Conservation (phyloP, 2,797 vertebrate genomes). For the Gouania willdenowi region DNA sequence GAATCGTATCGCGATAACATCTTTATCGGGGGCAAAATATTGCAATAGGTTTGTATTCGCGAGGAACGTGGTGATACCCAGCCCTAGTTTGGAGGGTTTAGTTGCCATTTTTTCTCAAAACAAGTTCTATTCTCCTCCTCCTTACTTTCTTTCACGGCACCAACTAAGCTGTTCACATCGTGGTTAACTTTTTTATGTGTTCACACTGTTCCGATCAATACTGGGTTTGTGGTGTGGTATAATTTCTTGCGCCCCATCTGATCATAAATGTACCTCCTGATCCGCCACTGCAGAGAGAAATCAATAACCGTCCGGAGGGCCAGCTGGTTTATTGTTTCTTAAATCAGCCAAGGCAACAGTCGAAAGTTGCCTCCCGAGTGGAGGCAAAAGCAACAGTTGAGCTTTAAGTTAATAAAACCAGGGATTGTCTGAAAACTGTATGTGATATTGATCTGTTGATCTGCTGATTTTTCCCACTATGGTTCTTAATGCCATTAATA, state of each 20-base stretch:
- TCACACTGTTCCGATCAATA: conserved; percentile 50
- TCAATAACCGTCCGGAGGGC: conserved; percentile 57
- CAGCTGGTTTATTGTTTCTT: conserved; percentile 71
- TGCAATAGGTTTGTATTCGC: too few relatives aligned
- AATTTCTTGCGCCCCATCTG: conserved; percentile 58
- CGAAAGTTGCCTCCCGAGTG: conserved; percentile 35
- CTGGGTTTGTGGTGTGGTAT: conserved; percentile 47
- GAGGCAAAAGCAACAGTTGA: conserved; percentile 40
- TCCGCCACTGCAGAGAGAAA: conserved; percentile 56
- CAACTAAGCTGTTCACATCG: conserved; percentile 12
- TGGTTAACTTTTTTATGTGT: conserved; percentile 41
- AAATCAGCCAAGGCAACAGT: conserved; percentile 57
- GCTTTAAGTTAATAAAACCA: conserved; percentile 66
- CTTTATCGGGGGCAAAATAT: too few relatives aligned
- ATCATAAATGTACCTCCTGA: conserved; percentile 67
- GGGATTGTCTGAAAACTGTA: conserved; percentile 48
- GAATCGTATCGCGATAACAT: too few relatives aligned
- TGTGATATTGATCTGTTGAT: conserved; percentile 59
- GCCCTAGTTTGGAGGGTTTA: too few relatives aligned
- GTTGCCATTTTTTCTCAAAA: too few relatives aligned
- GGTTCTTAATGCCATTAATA: too few relatives aligned
- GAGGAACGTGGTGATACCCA: too few relatives aligned
- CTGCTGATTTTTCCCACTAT: too few relatives aligned
- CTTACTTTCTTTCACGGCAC: not conserved
- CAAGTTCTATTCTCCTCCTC: not conserved